phyloP scores from a whole-genome alignment of 2,113 vertebrate genomes.

The Corythoichthys intestinalis region DNA sequence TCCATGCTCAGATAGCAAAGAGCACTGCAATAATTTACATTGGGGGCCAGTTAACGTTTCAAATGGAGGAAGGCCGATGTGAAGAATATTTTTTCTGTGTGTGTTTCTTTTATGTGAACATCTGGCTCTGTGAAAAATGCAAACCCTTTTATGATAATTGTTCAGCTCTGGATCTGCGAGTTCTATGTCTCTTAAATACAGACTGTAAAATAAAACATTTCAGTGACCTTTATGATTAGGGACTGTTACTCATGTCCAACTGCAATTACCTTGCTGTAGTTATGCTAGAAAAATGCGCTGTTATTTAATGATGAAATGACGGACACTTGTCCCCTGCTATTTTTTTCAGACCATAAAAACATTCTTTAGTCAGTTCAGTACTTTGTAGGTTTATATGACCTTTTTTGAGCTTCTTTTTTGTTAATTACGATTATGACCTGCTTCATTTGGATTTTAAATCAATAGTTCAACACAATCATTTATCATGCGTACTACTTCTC shows the following conservation, averaged over 20 bases:
- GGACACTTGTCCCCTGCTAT: slow-evolving; percentile 3
- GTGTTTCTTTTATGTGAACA: slow-evolving; percentile 19
- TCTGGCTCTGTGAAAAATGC: slow-evolving; percentile 47
- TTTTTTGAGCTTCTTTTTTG: not conserved
- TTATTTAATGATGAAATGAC: slow-evolving; percentile 18
- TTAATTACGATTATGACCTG: not conserved
- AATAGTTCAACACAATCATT: slow-evolving; percentile 15
- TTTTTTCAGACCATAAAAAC: slow-evolving; percentile 14
- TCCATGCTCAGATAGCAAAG: slow-evolving; percentile 23
- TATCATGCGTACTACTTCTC: not conserved
- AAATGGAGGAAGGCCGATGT: slow-evolving; percentile 8
- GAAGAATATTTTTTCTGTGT: no score
- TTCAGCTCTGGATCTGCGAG: slow-evolving; percentile 49
- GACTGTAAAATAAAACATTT: slow-evolving; percentile 18
- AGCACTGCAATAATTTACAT: slow-evolving; percentile 14
- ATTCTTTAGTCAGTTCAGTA: slow-evolving; percentile 7
- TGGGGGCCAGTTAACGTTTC: slow-evolving; percentile 26
- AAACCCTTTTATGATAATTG: slow-evolving; percentile 54
- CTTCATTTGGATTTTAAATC: slow-evolving; percentile 30
- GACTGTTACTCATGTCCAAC: slow-evolving; percentile 27
- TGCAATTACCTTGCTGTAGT: slow-evolving; percentile 13
- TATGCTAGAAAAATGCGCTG: slow-evolving; percentile 11
- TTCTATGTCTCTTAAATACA: slow-evolving; percentile 62
- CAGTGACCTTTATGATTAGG: slow-evolving; percentile 15
- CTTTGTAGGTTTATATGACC: slow-evolving; percentile 4